Conservation (phyloP, 1,140 invertebrate genomes). For the Neuroterus valhalla region DNA sequence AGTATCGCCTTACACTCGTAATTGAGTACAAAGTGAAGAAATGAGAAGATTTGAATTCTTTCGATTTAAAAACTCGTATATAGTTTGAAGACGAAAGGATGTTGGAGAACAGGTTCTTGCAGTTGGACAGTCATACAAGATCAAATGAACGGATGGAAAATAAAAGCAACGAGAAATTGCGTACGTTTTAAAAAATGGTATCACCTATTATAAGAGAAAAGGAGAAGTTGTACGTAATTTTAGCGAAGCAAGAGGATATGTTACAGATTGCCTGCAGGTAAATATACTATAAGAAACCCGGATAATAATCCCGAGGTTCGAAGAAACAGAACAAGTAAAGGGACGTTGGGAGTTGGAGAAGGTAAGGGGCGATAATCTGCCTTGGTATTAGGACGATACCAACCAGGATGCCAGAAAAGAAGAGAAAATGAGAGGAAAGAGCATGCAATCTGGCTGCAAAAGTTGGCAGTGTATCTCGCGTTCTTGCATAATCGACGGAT, state of each 20-base stretch:
- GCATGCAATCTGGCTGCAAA: slow-evolving; percentile 35
- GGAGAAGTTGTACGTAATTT: not conserved
- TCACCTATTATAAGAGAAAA: slow-evolving; percentile 5
- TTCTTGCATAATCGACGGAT: slow-evolving; percentile 39
- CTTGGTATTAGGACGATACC: not conserved
- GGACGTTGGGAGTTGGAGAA: too few relatives aligned
- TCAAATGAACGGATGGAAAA: not conserved
- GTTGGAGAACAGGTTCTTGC: slow-evolving; percentile 7
- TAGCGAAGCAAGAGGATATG: not conserved
- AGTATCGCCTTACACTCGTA: too few relatives aligned
- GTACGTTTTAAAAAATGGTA: slow-evolving; percentile 12
- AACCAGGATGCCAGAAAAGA: not conserved
- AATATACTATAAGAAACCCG: not conserved
- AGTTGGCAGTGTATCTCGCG: slow-evolving; percentile 42
- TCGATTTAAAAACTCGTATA: not conserved
- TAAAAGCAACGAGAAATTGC: not conserved
- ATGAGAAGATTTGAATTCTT: not conserved
- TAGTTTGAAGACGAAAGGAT: slow-evolving; percentile 8
- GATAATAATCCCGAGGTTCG: slow-evolving; percentile 22
- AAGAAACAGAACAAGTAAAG: not conserved
- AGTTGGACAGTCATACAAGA: slow-evolving; percentile 12
- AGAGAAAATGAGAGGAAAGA: not conserved
- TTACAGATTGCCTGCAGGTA: slow-evolving; percentile 14
- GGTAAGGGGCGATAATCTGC: too few relatives aligned
- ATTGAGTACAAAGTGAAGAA: not conserved